phyloP scores from a whole-genome alignment of 1,140 invertebrate species.

The Drosophila melanica region DNA sequence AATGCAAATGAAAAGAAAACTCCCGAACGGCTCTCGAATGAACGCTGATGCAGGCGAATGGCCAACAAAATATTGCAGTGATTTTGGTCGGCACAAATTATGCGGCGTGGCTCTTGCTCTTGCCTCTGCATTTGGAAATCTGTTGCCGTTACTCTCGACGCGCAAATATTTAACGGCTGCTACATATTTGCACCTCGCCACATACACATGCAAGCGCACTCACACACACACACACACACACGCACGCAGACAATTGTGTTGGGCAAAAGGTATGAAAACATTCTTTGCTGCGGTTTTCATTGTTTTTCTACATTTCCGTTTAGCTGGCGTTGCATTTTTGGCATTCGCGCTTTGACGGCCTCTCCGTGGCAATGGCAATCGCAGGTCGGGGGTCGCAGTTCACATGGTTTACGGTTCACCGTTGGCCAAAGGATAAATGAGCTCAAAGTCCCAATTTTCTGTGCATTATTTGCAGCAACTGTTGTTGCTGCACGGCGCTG shows the following conservation, averaged over 20 bases:
- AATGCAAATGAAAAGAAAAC: constrained; percentile 35
- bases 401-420: constrained; percentile 10
- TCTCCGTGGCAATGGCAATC: constrained; percentile 8
- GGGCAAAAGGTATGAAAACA: constrained; percentile 73
- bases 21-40: neutral
- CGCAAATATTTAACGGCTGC: constrained; percentile 80
- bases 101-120: constrained; percentile 46
- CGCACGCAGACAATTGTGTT: constrained; percentile 3
- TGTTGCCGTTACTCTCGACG: constrained; percentile 60
- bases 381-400: constrained; percentile 2
- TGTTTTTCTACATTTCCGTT: constrained; percentile 72
- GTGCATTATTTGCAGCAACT: constrained; percentile 34
- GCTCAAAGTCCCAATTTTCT: constrained; percentile 28
- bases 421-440: constrained; percentile 13
- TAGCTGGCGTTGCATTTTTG: constrained; percentile 77
- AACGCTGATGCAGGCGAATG: constrained; percentile 44
- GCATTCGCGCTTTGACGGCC: constrained; percentile 78
- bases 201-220: constrained; percentile 27
- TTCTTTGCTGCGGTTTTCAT: constrained; percentile 78
- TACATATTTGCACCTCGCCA: constrained; percentile 76
- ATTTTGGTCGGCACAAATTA: constrained; percentile 73
- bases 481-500: neutral
- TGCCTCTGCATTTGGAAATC: constrained; percentile 59
- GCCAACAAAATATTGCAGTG: constrained; percentile 78
- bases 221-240: constrained; percentile 6